Evolutionary conservation across 2,888 invertebrate species (phyloP), one percentile per base, ranked within the genome.

Genomic region (Apantesis nais): DNA sequence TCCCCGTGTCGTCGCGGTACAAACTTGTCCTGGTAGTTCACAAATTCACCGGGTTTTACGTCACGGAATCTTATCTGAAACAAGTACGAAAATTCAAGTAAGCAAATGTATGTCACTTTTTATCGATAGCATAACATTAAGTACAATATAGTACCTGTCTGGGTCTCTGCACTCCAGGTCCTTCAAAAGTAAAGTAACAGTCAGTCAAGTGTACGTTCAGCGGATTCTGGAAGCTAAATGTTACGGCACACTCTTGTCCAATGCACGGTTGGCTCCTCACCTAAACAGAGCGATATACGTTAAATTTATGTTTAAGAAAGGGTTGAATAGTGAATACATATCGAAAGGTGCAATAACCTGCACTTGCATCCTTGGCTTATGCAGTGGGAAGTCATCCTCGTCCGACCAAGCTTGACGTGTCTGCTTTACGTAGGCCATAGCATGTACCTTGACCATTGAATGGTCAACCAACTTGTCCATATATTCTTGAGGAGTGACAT

Each of bases 321-420:
- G 31, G 55, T 19, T 41, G 7, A 60, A 22, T 0, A 52, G 52
- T 22, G 16, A 5, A 41, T 39, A 16, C 0, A 41, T 22, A 16
- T 39, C 14, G n/a, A 25, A 34, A 25, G 1, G 11, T 62, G 61
- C 66, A 63, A 44, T 68, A 87, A 97, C 96, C 95, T 96, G 95
- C 31, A 97, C 95, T 85, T 95, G 94, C 85, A 97, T 95, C 82
- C 95, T 95, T 22, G 97, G 97, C 86, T 97, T 97, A 68, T 96
- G 95, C 65, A 97, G 93, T 31, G 96, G 95, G 90, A 97, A 97
- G 84, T 97, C 97, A 78, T 97, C 97, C 84, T 97, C 97, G 80
- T 97, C 97, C 66, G 96, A 96, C 96, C 97, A 97, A 2, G 96
- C 96, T 87, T 97, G 97, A 62, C 96, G 96, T 0, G 97, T 97